Conservation (phyloP, 2,113 vertebrate species). For the Neodontobutis hainanensis region DNA sequence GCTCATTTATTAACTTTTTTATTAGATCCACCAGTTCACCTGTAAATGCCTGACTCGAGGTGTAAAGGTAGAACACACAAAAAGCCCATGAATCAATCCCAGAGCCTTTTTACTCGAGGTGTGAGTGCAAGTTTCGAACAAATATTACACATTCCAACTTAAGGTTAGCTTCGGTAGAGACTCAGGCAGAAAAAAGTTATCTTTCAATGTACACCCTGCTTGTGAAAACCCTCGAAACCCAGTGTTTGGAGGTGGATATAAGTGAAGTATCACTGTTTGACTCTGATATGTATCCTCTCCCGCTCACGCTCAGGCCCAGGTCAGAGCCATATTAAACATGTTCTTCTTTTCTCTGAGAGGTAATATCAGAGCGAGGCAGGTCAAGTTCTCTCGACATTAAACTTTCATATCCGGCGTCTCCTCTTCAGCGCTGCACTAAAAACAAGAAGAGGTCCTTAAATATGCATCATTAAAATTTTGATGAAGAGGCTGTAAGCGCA, state of each 20-base stretch:
- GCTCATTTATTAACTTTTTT: too few relatives aligned
- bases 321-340: conserved; percentile 11
- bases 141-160: background rate
- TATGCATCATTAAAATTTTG: conserved; percentile 69
- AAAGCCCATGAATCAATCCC: too few relatives aligned
- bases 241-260: background rate
- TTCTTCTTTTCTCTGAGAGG: conserved; percentile 26
- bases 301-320: conserved; percentile 1
- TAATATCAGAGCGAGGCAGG: conserved; percentile 42
- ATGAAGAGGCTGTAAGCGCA: conserved; percentile 57
- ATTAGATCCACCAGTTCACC: too few relatives aligned
- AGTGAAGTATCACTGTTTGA: background rate
- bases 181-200: too few relatives aligned
- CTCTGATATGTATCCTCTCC: conserved; percentile 3
- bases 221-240: background rate
- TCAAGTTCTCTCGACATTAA: conserved; percentile 70
- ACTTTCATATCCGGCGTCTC: conserved; percentile 66
- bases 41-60: too few relatives aligned
- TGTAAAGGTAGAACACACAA: too few relatives aligned
- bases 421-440: conserved; percentile 47
- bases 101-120: too few relatives aligned
- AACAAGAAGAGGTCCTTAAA: conserved; percentile 53
- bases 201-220: background rate
- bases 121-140: too few relatives aligned
- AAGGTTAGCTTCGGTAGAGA: too few relatives aligned